Evolutionary conservation across 1,140 invertebrate species (phyloP), one percentile per base, ranked within the genome.

Genomic region (Pomacea maculata): DNA sequence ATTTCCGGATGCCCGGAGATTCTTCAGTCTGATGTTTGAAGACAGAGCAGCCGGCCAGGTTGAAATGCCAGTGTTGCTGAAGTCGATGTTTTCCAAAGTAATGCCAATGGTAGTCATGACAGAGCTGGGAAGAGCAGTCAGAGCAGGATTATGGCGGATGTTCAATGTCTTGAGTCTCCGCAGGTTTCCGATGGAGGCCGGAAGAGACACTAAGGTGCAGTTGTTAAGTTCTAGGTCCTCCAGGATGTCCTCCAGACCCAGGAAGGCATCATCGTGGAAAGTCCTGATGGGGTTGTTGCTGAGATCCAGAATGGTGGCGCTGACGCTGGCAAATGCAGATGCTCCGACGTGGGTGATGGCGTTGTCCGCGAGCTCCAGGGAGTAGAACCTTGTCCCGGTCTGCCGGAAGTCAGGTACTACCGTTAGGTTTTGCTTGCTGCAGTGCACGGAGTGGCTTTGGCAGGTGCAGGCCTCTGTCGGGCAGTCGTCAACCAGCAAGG

Each of bases 331-430:
- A 45, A 79, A 79, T 29, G 67, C 72, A 5, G 72, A 68, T 17
- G 72, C 34, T 21, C 45, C 52, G n/a, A 81, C n/a, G 61, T n/a
- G 52, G 75, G 45, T 67, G 65, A 82, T 68, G 71, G 54, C 64
- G 73, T 82, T 82, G 78, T 72, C 12, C n/a, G 78, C 64, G 9
- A 82, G 77, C 17, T 79, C 78, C 52, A 82, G 68, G 61, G 52
- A 52, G 45, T 19, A 11, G 11, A 25, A 78, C 19, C 45, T 9
- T 9, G 25, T 68, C 10, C 61, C 21, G 29, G 68, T 19, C 14
- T 19, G 11, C 11, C n/a, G 21, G 25, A 82, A 78, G 17, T 25
- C n/a, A 1, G 80, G 80, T 11, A 82, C 76, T n/a, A 25, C 10
- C 9, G 75, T 78, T 34, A 82, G 76, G 10, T n/a, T 21, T 17